Percentiles rank a stretch among this genome's conserved stretches.
Evolutionary conservation across 2,113 vertebrate species (phyloP).

Genomic region (Bubo blakistoni): DNA sequence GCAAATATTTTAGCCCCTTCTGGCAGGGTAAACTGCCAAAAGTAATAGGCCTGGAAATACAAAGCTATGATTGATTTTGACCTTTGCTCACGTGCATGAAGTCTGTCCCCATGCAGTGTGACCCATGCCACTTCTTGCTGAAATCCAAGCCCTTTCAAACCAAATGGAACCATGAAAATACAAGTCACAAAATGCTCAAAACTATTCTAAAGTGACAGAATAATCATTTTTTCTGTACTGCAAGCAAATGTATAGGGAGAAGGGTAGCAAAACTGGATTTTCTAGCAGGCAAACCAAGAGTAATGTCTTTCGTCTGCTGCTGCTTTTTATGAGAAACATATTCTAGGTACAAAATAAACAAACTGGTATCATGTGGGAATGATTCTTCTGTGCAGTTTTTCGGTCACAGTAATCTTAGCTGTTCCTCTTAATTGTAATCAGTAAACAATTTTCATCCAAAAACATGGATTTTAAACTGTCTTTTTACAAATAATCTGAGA

Average conservation of each 20-base stretch:
- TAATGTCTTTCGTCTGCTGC: not conserved
- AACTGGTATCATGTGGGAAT: not conserved
- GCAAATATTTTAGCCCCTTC: slow-evolving; percentile 44
- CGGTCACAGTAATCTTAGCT: not conserved
- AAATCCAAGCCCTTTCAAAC: slow-evolving; percentile 26
- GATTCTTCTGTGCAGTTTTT: not conserved
- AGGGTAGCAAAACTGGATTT: not conserved
- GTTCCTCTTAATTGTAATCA: not conserved
- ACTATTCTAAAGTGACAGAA: slow-evolving; percentile 22
- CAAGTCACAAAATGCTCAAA: not conserved
- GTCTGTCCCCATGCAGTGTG: slow-evolving; percentile 45
- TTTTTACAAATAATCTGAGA: not conserved
- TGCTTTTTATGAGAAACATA: slow-evolving; percentile 24
- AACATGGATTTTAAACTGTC: not conserved
- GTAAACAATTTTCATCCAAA: slow-evolving; percentile 1
- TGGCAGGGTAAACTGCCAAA: slow-evolving; percentile 49
- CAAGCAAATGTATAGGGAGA: not conserved
- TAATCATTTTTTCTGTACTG: not conserved
- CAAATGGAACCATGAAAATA: not conserved
- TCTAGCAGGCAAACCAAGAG: not conserved
- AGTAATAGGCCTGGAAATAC: slow-evolving; percentile 42
- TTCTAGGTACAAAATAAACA: slow-evolving; percentile 18
- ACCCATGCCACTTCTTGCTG: slow-evolving; percentile 32
- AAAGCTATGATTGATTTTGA: slow-evolving; percentile 61
- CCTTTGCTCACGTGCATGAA: slow-evolving; percentile 54